A percentile compares a stretch with the other conserved stretches of the same genome.
Evolutionary conservation across 1,140 invertebrate species (phyloP).

Genomic region (Oncopodura yosiiana): DNA sequence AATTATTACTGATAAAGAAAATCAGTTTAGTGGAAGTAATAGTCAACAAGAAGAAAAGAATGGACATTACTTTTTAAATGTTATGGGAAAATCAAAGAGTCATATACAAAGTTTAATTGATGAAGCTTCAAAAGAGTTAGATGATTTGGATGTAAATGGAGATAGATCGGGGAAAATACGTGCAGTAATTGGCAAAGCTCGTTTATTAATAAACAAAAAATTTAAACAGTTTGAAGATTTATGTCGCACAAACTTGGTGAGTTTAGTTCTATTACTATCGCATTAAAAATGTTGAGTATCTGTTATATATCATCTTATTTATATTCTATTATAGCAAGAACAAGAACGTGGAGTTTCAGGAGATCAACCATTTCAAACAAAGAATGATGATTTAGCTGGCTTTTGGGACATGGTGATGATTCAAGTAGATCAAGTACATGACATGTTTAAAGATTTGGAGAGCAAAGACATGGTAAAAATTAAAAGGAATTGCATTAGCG

Average conservation of each 20-base stretch:
- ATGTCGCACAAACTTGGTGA: conserved; percentile 69
- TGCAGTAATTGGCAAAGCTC: conserved; percentile 81
- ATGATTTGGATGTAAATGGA: conserved; percentile 51
- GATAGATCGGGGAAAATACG: conserved; percentile 71
- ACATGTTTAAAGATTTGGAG: conserved; percentile 66
- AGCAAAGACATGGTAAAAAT: conserved; percentile 2
- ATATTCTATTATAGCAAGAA: conserved; percentile 43
- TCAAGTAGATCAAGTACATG: conserved; percentile 71
- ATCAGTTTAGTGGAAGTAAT: background rate
- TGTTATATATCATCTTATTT: background rate
- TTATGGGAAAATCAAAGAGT: conserved; percentile 46
- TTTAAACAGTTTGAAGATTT: conserved; percentile 88
- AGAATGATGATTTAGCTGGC: conserved; percentile 76
- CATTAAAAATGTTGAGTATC: background rate
- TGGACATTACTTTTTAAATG: conserved; percentile 61
- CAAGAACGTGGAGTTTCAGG: conserved; percentile 42
- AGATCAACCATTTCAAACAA: conserved; percentile 76
- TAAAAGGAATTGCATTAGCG: background rate
- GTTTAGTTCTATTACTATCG: conserved; percentile 35
- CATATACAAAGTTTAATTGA: conserved; percentile 58
- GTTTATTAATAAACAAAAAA: conserved; percentile 78
- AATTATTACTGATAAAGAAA: conserved; percentile 45
- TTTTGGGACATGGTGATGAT: conserved; percentile 96
- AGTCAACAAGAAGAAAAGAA: conserved; percentile 14
- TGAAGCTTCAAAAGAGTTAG: conserved; percentile 54